These are phyloP conservation scores for Thecocarcelia acutangulata DNA, from an alignment of 2,888 invertebrate genomes.

Conservation along the genomic window DNA sequence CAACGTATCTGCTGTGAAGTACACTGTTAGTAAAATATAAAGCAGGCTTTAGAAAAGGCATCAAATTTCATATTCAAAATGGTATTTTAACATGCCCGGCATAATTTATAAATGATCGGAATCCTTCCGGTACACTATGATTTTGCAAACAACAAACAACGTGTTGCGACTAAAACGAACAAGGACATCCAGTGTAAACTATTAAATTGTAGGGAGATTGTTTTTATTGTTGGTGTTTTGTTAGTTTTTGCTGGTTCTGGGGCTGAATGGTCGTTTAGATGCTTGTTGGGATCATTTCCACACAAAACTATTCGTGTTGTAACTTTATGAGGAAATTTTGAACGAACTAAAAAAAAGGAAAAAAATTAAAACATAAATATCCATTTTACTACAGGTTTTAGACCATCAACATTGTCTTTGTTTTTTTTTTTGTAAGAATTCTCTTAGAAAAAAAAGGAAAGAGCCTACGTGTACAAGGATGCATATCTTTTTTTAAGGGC, in stretches of 20 bases:
- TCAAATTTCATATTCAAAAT: conserved; percentile 82
- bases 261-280: conserved; percentile 27
- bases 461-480: conserved; percentile 15
- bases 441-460: conserved; percentile 22
- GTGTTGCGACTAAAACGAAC: conserved; percentile 61
- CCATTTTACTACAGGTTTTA: conserved; percentile 57
- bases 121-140: conserved; percentile 61
- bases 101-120: conserved; percentile 80
- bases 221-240: background rate
- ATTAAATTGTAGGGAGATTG: conserved; percentile 1
- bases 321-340: conserved; percentile 7
- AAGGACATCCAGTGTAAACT: conserved; percentile 46
- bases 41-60: conserved; percentile 73
- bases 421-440: conserved; percentile 29
- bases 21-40: conserved; percentile 58
- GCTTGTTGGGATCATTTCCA: background rate
- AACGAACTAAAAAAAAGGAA: conserved; percentile 44
- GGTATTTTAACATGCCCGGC: conserved; percentile 81
- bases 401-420: conserved; percentile 21
- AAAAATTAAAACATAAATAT: conserved; percentile 63
- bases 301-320: background rate
- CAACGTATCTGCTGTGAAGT: conserved; percentile 20
- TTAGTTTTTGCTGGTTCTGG: background rate
- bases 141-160: conserved; percentile 64
- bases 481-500: conserved; percentile 8